phyloP scores from a whole-genome alignment of 35 echinoderm and acorn worm genomes.

The Anneissia japonica region DNA sequence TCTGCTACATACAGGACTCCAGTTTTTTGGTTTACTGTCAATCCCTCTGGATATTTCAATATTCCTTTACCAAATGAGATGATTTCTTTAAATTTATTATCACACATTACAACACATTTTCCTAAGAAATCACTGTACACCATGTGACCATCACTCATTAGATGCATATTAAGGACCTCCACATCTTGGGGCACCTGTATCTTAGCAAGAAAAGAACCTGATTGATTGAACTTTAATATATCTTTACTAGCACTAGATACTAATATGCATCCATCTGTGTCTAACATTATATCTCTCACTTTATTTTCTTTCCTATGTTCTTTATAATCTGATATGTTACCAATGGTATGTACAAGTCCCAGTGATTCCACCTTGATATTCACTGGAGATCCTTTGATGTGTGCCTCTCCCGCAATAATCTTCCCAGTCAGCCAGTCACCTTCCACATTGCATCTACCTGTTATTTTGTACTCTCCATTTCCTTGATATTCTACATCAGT shows the following conservation, averaged over 20 bases:
- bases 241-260: background rate
- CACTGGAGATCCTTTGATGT: background rate
- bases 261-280: background rate
- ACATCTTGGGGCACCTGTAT: background rate
- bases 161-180: background rate
- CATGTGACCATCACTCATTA: background rate
- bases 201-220: background rate
- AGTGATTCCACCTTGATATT: background rate
- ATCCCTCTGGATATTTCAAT: background rate
- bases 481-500: background rate
- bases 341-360: background rate
- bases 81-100: background rate
- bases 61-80: background rate
- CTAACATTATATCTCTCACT: background rate
- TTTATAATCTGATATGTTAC: background rate
- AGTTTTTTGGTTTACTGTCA: background rate
- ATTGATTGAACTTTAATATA: background rate
- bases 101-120: background rate
- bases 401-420: background rate
- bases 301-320: background rate
- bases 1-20: background rate
- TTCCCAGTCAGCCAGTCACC: background rate
- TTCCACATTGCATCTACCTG: background rate
- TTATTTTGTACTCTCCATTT: background rate
- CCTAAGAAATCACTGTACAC: background rate